These are phyloP conservation scores for Rhipidura dahli DNA, from an alignment of 2,113 vertebrate species.

Conservation along the genomic window DNA sequence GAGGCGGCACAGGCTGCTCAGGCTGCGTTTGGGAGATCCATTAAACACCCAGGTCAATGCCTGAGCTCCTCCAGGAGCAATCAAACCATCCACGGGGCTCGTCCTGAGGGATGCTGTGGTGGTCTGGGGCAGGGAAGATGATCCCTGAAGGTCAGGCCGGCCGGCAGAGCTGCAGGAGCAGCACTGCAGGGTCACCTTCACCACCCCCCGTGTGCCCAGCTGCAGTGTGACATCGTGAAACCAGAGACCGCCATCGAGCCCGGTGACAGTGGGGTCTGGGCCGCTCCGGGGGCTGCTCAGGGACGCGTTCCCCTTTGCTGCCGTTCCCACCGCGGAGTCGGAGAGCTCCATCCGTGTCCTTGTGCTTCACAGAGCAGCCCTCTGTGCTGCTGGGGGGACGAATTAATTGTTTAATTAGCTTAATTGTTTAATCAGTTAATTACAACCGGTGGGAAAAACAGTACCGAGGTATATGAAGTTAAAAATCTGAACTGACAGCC, in stretches of 20 bases:
- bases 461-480: not conserved
- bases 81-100: not conserved
- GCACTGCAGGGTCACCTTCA: not conserved
- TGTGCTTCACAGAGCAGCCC: not conserved
- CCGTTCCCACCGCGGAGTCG: not conserved
- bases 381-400: not conserved
- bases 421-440: not conserved
- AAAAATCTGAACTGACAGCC: not conserved
- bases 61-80: not conserved
- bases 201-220: not conserved
- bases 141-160: conserved; percentile 29
- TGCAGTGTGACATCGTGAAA: conserved; percentile 31
- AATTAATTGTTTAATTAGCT: too few relatives aligned
- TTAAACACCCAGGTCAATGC: not conserved
- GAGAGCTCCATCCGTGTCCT: not conserved
- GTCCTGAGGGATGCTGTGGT: not conserved
- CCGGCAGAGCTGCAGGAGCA: not conserved
- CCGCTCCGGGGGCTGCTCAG: not conserved
- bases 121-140: not conserved
- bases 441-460: not conserved
- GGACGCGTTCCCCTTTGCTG: not conserved
- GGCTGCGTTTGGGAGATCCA: not conserved
- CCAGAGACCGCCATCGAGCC: not conserved
- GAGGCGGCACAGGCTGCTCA: not conserved
- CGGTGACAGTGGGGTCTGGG: not conserved